phyloP scores from a whole-genome alignment of 2,888 invertebrate genomes.

The Drosophila melanosoma region DNA sequence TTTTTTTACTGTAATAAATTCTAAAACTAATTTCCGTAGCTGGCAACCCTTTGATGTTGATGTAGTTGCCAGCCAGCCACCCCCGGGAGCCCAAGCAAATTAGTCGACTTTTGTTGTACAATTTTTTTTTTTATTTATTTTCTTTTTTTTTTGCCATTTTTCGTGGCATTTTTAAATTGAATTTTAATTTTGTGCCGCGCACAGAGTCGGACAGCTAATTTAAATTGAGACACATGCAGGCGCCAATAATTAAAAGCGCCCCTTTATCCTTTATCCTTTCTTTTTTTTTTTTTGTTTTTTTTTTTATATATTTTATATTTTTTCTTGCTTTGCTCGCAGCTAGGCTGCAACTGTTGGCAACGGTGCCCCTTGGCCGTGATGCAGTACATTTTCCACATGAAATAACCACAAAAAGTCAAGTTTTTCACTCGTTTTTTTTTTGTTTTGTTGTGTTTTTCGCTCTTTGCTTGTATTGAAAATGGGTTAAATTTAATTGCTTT shows the following conservation, averaged over 20 bases:
- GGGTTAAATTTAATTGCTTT: constrained; percentile 81
- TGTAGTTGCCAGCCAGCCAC: constrained; percentile 42
- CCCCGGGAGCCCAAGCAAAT: constrained; percentile 60
- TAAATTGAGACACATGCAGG: constrained; percentile 80
- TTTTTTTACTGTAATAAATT: constrained; percentile 76
- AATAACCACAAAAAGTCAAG: constrained; percentile 78
- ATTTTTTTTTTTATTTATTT: constrained; percentile 42
- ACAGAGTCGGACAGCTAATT: constrained; percentile 65
- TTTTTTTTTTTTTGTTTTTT: no score
- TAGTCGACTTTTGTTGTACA: constrained; percentile 73
- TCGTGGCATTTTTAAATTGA: constrained; percentile 78
- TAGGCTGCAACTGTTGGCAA: constrained; percentile 72
- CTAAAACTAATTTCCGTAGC: constrained; percentile 81
- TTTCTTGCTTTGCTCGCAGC: constrained; percentile 7
- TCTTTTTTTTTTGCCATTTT: constrained; percentile 51
- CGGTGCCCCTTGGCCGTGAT: constrained; percentile 69
- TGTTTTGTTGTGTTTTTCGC: constrained; percentile 4
- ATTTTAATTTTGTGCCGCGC: constrained; percentile 72
- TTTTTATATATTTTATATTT: not conserved
- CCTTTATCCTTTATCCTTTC: constrained; percentile 42
- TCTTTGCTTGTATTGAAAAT: constrained; percentile 63
- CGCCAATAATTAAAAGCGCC: constrained; percentile 76
- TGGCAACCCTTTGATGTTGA: constrained; percentile 63
- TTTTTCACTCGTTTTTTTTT: constrained; percentile 35
- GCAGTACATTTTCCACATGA: constrained; percentile 83